Conservation (phyloP, 2,113 vertebrate genomes). For the Notothenia coriiceps region DNA sequence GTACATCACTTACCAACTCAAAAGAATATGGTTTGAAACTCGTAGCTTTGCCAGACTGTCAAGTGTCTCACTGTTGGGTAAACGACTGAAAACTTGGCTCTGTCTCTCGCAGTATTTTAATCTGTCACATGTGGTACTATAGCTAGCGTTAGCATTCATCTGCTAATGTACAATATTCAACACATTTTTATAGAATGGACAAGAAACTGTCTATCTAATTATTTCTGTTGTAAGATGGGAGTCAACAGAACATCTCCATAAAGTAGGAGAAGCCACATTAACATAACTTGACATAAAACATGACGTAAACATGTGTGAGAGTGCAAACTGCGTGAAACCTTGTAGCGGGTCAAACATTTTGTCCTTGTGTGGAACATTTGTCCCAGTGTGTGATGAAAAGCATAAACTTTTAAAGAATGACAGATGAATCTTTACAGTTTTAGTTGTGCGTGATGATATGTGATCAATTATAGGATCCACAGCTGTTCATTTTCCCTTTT, state of each 20-base stretch:
- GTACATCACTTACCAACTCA: constrained; percentile 11
- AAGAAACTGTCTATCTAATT: neutral
- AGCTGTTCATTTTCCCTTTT: neutral
- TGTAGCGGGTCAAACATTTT: neutral
- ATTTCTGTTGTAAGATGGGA: neutral
- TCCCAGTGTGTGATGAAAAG: neutral
- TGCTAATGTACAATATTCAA: constrained; percentile 10
- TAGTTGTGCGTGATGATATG: neutral
- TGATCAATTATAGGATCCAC: neutral
- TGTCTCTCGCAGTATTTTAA: constrained; percentile 12
- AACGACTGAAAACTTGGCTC: constrained; percentile 7
- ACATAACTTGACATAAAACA: neutral
- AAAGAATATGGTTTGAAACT: constrained; percentile 11
- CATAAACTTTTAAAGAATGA: neutral
- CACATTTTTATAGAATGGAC: constrained; percentile 13
- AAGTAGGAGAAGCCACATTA: neutral
- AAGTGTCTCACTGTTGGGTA: constrained; percentile 10
- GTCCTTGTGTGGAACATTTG: neutral
- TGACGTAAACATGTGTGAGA: no score
- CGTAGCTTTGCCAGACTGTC: neutral
- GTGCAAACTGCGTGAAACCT: no score
- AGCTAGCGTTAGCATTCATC: constrained; percentile 10
- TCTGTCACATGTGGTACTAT: constrained; percentile 5
- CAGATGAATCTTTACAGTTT: neutral
- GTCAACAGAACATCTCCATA: neutral